These are phyloP conservation scores for Tachina lurida DNA, from an alignment of 2,888 invertebrate species.

Conservation along the genomic window DNA sequence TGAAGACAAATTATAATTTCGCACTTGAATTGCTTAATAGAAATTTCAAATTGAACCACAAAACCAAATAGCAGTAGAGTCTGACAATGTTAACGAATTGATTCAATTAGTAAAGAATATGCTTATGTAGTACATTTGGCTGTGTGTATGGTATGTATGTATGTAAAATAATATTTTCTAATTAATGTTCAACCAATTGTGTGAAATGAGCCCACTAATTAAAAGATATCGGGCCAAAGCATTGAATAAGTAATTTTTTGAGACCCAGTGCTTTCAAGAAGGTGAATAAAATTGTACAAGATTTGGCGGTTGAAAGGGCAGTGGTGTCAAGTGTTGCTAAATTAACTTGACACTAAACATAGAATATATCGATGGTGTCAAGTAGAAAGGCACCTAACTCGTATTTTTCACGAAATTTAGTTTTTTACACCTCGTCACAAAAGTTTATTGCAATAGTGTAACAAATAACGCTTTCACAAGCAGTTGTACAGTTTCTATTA, in stretches of 20 bases:
- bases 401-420: no score
- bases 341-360: neutral
- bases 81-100: neutral
- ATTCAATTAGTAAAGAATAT: constrained; percentile 32
- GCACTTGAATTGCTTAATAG: constrained; percentile 57
- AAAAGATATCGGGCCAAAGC: no score
- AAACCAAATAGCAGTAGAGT: neutral
- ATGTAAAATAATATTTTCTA: constrained; percentile 23
- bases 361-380: neutral
- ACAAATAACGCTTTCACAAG: no score
- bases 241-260: no score
- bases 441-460: no score
- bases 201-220: constrained; percentile 4
- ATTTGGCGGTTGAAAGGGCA: constrained; percentile 8
- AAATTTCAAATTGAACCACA: constrained; percentile 17
- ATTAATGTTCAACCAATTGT: constrained; percentile 44
- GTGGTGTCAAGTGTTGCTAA: constrained; percentile 3
- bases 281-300: neutral
- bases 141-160: neutral
- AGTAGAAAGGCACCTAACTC: no score
- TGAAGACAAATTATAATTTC: constrained; percentile 56
- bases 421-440: no score
- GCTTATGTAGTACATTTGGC: neutral
- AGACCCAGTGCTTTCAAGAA: neutral
- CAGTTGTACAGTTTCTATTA: no score